phyloP scores from a whole-genome alignment of 2,888 invertebrate genomes.

The Microctonus aethiopoides region DNA sequence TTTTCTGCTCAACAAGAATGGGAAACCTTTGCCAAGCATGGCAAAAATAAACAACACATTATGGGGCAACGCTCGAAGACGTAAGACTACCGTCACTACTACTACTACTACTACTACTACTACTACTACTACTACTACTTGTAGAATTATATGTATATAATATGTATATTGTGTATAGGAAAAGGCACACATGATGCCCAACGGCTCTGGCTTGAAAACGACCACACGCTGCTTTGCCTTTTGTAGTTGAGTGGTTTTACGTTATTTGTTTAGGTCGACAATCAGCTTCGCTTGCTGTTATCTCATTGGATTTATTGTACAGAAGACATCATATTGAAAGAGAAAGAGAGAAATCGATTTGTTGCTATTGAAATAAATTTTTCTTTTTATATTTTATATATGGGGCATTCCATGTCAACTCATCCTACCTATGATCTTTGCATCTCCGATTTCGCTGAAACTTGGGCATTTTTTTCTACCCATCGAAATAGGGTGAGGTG shows the following conservation, averaged over 20 bases:
- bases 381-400: background rate
- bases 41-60: slow-evolving; percentile 33
- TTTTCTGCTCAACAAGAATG: background rate
- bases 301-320: slow-evolving; percentile 22
- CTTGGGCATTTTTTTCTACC: too few species aligned
- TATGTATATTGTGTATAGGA: slow-evolving; percentile 9
- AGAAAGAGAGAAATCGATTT: background rate
- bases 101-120: too few species aligned
- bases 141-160: background rate
- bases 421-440: too few species aligned
- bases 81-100: slow-evolving; percentile 7
- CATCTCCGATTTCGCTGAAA: too few species aligned
- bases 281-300: slow-evolving; percentile 36
- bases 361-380: background rate
- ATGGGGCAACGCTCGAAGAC: slow-evolving; percentile 21
- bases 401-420: too few species aligned
- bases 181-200: background rate
- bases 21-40: background rate
- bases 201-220: background rate
- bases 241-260: slow-evolving; percentile 16
- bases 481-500: too few species aligned
- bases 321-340: background rate
- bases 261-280: slow-evolving; percentile 41
- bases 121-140: too few species aligned
- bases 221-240: background rate